Base-by-base conservation (phyloP, 2,797 vertebrate species). In the Mionectes olivaceus region DNA sequence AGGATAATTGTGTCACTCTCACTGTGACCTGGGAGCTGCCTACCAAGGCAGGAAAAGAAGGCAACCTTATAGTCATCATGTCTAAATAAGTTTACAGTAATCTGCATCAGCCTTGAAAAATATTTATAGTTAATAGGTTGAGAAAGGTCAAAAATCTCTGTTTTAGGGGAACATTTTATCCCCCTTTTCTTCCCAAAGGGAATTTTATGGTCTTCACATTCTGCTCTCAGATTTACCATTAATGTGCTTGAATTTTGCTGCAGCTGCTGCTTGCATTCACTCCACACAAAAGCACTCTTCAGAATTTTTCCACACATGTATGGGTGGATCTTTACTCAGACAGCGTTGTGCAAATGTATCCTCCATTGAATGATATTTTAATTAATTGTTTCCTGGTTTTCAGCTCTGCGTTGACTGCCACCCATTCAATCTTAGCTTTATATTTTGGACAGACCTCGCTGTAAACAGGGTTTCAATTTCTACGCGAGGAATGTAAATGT, bases 391-490 rank as follows among this genome's bases (percentile, higher is more conserved):
- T 83, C 52, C 50, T 73, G 13, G 6, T 52, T 86, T 81, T 79
- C 59, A 93, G 74, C 27, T 43, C 73, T 3, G 0, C 39, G 7
- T 67, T 65, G 69, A 35, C 76, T 77, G 64, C 71, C 68, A 52
- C n/a, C n/a, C 85, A 14, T 84, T 88, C 69, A 83, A 19, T 46
- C 63, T 87, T 12, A 19, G 80, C 35, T 90, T 50, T 60, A 16
- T 79, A 56, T 86, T 95, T 95, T 84, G 88, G 63, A 67, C 74
- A 50, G 89, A 90, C 74, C 30, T 69, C 63, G 15, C 57, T 33
- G 55, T 76, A 91, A 94, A 77, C 37, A 95, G 39, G 3, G 0
- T 63, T 79, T 79, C 69, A 33, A 1, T 78, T 44, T 52, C 67
- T 84, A 76, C 43, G 65, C 32, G 37, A 63, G 44, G 60, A 47